phyloP scores from a whole-genome alignment of 2,888 invertebrate genomes.

The Tanypteryx hageni region DNA sequence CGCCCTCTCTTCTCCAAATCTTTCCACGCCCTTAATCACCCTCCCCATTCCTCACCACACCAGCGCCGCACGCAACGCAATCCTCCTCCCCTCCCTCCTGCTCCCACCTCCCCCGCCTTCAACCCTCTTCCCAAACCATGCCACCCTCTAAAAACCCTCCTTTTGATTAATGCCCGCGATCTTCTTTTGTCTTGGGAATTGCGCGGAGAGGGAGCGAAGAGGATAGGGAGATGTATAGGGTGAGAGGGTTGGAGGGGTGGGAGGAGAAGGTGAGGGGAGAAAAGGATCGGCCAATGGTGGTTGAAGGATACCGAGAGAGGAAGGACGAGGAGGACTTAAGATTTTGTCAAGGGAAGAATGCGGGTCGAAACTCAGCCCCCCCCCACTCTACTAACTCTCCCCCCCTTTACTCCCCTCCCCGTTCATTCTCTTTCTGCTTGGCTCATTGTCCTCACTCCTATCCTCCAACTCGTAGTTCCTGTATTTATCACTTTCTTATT shows the following conservation, averaged over 20 bases:
- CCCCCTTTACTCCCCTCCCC: too few species aligned
- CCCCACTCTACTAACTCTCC: too few species aligned
- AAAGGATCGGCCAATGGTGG: not conserved
- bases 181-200: constrained; percentile 27
- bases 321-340: not conserved
- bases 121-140: not conserved
- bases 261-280: not conserved
- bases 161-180: constrained; percentile 26
- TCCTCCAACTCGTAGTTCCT: too few species aligned
- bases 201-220: not conserved
- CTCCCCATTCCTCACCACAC: not conserved
- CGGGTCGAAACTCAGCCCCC: not conserved
- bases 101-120: not conserved
- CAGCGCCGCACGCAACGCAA: not conserved
- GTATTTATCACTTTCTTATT: too few species aligned
- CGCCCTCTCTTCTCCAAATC: not conserved
- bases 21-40: constrained; percentile 16
- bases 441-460: too few species aligned
- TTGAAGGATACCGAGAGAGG: not conserved
- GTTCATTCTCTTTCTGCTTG: too few species aligned
- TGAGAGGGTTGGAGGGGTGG: too few species aligned
- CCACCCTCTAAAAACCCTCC: constrained; percentile 12
- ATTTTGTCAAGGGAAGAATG: not conserved
- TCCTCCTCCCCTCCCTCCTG: not conserved
- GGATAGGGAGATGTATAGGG: not conserved